These are phyloP conservation scores for Rhabdornis inornatus DNA, from an alignment of 2,113 vertebrate species.

Conservation along the genomic window DNA sequence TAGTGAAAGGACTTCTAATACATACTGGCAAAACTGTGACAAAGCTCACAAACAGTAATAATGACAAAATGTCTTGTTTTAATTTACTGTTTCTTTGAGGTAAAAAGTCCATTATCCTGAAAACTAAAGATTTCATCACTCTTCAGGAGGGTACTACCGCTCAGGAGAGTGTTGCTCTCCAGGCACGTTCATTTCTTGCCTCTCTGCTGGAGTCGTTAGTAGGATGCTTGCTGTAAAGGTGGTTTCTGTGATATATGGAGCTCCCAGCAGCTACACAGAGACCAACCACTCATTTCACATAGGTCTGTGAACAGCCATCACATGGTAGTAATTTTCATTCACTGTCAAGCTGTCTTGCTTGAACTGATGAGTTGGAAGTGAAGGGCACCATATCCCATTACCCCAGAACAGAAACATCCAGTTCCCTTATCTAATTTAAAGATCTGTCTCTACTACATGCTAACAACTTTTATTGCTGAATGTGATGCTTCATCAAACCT, in stretches of 20 bases:
- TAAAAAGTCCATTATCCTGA: not conserved
- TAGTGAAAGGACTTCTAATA: not conserved
- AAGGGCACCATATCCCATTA: constrained; percentile 38
- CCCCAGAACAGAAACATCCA: constrained; percentile 17
- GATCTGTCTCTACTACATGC: not conserved
- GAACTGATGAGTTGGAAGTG: constrained; percentile 25
- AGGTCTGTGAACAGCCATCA: not conserved
- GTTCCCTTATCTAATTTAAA: constrained; percentile 16
- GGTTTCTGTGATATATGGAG: not conserved
- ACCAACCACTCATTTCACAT: not conserved
- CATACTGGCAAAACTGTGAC: not conserved
- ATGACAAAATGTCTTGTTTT: not conserved
- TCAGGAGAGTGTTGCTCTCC: not conserved
- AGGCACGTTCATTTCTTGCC: not conserved
- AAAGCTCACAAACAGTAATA: not conserved
- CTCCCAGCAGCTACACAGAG: not conserved
- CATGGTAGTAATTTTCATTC: constrained; percentile 13
- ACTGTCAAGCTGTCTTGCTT: not conserved
- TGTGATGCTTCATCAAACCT: not conserved
- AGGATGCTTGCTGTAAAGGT: not conserved
- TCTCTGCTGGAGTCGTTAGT: not conserved
- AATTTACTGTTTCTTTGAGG: not conserved
- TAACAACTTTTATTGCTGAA: constrained; percentile 18
- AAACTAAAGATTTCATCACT: not conserved
- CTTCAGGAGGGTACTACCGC: not conserved